These are phyloP conservation scores for Trematomus loennbergii DNA, from an alignment of 2,113 vertebrate species.

Conservation along the genomic window DNA sequence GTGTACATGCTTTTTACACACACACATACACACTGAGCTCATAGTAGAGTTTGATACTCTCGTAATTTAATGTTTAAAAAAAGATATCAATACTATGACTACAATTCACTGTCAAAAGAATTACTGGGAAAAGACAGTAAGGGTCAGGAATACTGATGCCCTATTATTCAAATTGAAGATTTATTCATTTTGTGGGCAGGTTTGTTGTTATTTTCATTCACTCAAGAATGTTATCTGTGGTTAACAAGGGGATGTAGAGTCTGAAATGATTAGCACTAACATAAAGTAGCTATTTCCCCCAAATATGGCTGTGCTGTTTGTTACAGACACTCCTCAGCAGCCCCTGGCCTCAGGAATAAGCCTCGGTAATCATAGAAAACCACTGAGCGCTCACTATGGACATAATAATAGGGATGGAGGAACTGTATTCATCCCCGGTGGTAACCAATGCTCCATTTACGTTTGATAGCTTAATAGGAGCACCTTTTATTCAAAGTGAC, in stretches of 20 bases:
- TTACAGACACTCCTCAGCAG: constrained; percentile 71
- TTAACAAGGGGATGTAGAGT: constrained; percentile 43
- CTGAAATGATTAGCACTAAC: constrained; percentile 49
- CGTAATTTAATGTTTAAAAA: constrained; percentile 19
- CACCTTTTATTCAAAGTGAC: constrained; percentile 49
- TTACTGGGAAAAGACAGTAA: constrained; percentile 37
- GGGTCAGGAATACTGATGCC: constrained; percentile 52
- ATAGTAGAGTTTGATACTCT: constrained; percentile 58
- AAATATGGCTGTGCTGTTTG: constrained; percentile 43
- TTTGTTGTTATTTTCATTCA: constrained; percentile 47
- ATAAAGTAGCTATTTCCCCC: constrained; percentile 44
- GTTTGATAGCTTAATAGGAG: constrained; percentile 43
- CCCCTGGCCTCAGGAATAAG: constrained; percentile 64
- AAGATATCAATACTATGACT: constrained; percentile 25
- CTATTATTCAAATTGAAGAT: constrained; percentile 43
- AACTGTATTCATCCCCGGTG: constrained; percentile 44
- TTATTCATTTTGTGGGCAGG: constrained; percentile 45
- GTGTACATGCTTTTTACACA: constrained; percentile 81
- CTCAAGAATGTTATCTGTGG: constrained; percentile 39
- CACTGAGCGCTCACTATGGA: constrained; percentile 55
- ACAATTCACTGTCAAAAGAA: constrained; percentile 48
- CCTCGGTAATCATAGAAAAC: constrained; percentile 55
- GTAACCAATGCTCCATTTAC: constrained; percentile 50
- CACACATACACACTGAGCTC: constrained; percentile 76
- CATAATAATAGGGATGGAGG: constrained; percentile 46